phyloP scores from a whole-genome alignment of 2,113 vertebrate species.

The Sinocyclocheilus rhinocerous region DNA sequence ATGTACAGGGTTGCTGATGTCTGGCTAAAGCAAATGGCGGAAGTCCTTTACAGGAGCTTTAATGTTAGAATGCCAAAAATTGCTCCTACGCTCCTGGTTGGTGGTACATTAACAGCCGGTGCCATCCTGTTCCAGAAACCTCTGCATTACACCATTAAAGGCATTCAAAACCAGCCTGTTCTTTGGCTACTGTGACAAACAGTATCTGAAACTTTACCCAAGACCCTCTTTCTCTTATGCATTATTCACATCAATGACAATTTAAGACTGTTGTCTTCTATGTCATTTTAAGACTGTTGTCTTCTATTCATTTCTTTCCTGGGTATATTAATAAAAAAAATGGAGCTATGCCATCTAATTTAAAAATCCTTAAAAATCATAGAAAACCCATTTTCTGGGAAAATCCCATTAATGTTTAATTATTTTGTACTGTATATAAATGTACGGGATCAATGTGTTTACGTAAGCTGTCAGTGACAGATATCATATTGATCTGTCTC shows the following conservation, averaged over 20 bases:
- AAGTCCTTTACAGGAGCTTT: neutral
- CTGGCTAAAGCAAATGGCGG: neutral
- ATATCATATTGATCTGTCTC: constrained; percentile 25
- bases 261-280: neutral
- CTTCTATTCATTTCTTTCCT: neutral
- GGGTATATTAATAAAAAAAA: neutral
- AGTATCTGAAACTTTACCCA: neutral
- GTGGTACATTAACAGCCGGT: constrained; percentile 4
- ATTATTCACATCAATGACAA: neutral
- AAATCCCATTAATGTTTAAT: constrained; percentile 1
- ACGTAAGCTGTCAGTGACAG: constrained; percentile 21
- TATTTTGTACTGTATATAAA: neutral
- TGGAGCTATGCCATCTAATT: neutral
- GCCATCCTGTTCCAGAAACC: neutral
- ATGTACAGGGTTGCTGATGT: neutral
- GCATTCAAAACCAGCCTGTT: neutral
- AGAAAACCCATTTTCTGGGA: neutral
- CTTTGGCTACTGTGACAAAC: neutral
- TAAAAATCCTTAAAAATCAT: neutral
- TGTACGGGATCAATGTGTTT: constrained; percentile 13
- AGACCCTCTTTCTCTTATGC: neutral
- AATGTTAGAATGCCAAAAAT: constrained; percentile 9
- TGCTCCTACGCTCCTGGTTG: neutral
- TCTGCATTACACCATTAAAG: constrained; percentile 2
- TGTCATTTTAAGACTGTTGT: neutral